Conservation (phyloP, 2,888 invertebrate species). For the Anodontia alba region DNA sequence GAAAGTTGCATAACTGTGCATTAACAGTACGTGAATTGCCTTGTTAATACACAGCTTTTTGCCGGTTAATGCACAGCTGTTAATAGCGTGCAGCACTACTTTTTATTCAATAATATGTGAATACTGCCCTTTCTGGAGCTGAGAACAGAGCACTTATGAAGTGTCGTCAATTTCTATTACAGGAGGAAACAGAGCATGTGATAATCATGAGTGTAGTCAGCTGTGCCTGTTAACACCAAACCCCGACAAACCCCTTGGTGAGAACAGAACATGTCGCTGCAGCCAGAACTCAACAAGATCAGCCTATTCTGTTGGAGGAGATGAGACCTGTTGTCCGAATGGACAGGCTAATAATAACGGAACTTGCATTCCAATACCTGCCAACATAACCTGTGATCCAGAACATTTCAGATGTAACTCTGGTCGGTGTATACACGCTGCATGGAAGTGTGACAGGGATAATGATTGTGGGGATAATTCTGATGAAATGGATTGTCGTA, state of each 20-base stretch:
- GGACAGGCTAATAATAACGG: slow-evolving; percentile 68
- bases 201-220: slow-evolving; percentile 87
- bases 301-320: slow-evolving; percentile 53
- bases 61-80: too few species aligned
- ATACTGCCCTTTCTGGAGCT: too few species aligned
- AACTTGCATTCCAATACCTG: neutral
- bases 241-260: slow-evolving; percentile 9
- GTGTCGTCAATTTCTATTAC: too few species aligned
- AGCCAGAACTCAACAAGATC: slow-evolving; percentile 88
- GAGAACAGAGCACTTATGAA: too few species aligned
- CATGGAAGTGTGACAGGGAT: slow-evolving; percentile 69
- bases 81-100: too few species aligned
- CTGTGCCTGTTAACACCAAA: slow-evolving; percentile 91
- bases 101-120: too few species aligned
- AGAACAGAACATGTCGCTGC: slow-evolving; percentile 90
- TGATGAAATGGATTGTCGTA: slow-evolving; percentile 84
- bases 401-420: neutral
- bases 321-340: slow-evolving; percentile 63
- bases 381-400: neutral
- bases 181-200: slow-evolving; percentile 87
- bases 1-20: too few species aligned
- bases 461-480: slow-evolving; percentile 87
- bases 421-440: slow-evolving; percentile 66
- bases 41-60: too few species aligned
- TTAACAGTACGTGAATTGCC: too few species aligned